phyloP scores from a whole-genome alignment of 2,113 vertebrate species.

The Phylloscopus whistleri region DNA sequence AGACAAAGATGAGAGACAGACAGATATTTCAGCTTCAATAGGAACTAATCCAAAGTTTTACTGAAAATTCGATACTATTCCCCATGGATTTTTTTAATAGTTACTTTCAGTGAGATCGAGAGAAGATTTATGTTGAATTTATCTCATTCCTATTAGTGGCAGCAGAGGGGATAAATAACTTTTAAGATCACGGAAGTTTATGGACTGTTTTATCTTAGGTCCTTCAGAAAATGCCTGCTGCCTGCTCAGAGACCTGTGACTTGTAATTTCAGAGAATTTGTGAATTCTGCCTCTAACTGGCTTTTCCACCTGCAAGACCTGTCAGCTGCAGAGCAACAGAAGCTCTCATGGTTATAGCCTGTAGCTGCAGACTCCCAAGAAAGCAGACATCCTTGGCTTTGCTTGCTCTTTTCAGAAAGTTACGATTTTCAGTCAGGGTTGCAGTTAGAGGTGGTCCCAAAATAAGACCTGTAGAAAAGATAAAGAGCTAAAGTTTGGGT shows the following conservation, averaged over 20 bases:
- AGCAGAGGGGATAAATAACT: not conserved
- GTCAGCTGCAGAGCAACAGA: not conserved
- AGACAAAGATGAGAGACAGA: slow-evolving; percentile 51
- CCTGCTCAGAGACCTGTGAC: not conserved
- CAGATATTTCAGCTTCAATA: slow-evolving; percentile 37
- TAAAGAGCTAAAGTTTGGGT: not conserved
- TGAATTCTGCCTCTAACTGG: not conserved
- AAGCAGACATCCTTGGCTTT: not conserved
- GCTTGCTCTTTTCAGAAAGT: not conserved
- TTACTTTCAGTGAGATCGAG: not conserved
- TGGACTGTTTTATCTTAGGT: not conserved
- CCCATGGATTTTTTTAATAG: not conserved
- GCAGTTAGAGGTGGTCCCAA: not conserved
- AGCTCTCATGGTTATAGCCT: not conserved
- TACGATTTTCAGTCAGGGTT: not conserved
- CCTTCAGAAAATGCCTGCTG: not conserved
- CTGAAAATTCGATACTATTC: slow-evolving; percentile 9
- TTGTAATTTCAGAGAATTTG: not conserved
- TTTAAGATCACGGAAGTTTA: not conserved
- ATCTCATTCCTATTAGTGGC: not conserved
- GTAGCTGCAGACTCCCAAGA: not conserved
- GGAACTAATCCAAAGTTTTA: slow-evolving; percentile 52
- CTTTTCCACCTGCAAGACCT: not conserved
- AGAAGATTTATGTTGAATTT: not conserved
- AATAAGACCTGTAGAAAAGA: not conserved